These are phyloP conservation scores for Drosophila sturtevanti DNA, from an alignment of 1,140 invertebrate species.

Conservation along the genomic window DNA sequence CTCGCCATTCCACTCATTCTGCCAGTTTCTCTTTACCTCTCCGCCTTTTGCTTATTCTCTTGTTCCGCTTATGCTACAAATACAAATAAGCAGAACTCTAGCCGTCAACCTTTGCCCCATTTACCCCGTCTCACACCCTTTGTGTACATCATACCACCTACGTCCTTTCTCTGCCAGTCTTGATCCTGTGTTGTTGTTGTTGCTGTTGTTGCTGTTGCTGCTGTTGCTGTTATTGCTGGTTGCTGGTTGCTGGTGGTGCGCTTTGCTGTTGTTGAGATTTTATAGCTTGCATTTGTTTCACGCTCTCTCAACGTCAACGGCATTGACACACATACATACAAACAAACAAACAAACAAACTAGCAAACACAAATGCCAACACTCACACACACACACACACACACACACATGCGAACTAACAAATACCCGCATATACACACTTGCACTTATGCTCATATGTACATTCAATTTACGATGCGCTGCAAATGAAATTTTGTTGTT, in stretches of 20 bases:
- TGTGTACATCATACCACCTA: not conserved
- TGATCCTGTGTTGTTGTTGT: slow-evolving; percentile 10
- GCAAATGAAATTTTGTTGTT: slow-evolving; percentile 77
- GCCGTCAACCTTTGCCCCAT: not conserved
- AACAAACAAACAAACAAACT: slow-evolving; percentile 4
- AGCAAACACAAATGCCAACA: slow-evolving; percentile 58
- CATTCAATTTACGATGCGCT: slow-evolving; percentile 73
- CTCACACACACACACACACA: slow-evolving; percentile 48
- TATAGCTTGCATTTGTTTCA: slow-evolving; percentile 79
- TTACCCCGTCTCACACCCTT: not conserved
- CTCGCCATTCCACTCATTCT: slow-evolving; percentile 1
- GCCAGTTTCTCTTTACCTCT: not conserved
- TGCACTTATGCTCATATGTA: slow-evolving; percentile 31
- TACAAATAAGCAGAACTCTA: slow-evolving; percentile 47
- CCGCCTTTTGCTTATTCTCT: slow-evolving; percentile 1
- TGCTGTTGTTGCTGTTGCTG: slow-evolving; percentile 3
- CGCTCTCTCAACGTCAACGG: slow-evolving; percentile 75
- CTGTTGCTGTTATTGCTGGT: slow-evolving; percentile 38
- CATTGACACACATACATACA: slow-evolving; percentile 73
- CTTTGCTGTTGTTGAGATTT: slow-evolving; percentile 75
- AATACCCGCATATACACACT: slow-evolving; percentile 34
- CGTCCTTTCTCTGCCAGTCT: not conserved
- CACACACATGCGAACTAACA: slow-evolving; percentile 29
- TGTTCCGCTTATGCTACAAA: slow-evolving; percentile 58
- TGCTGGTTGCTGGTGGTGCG: slow-evolving; percentile 50